Base-by-base conservation (phyloP, 2,888 invertebrate species). In the Lordiphosa fenestrarum region DNA sequence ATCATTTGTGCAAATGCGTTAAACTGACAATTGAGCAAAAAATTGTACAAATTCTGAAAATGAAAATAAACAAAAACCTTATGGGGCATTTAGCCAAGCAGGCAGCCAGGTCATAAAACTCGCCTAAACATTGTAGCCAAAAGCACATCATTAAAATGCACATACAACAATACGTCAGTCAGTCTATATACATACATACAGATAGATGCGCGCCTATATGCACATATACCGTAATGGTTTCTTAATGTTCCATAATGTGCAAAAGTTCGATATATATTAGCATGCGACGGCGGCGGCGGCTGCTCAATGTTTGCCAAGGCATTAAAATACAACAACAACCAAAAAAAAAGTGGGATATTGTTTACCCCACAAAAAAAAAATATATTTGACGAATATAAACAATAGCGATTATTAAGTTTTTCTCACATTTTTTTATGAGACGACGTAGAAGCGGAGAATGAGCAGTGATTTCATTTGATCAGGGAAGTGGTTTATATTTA, bases 321-420 rank as follows among this genome's bases (percentile, higher is more conserved):
- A 75, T 62, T 75, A 69, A 75, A 78, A 52, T 4, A 35, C 19
- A 40, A 35, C 13, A 35, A 52, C 9, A 52, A 44, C 4, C 4
- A 13, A 9, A n/a, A 1, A 44, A 46, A 19, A 19, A 19, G 4
- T 19, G 19, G 19, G 6, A 19, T 23, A 59, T 38, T 84, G 77
- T 76, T 76, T 84, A 81, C 55, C 36, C 57, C 10, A 44, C 10
- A 44, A 33, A 62, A 51, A 40, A 61, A 50, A 52, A 46, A 60
- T 58, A 58, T 48, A 60, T 56, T 55, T 38, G 38, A 30, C 53
- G 38, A 55, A 66, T 66, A 57, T 80, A 77, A 73, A 76, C 69
- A 77, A 47, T 36, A 7, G 35, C 60, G 59, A 77, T 73, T 76
- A 77, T 77, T 69, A 73, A 77, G 64, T 65, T 73, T 62, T 52